These are phyloP conservation scores for Aphaenogaster rudis DNA, from an alignment of 1,140 invertebrate genomes.

Conservation along the genomic window DNA sequence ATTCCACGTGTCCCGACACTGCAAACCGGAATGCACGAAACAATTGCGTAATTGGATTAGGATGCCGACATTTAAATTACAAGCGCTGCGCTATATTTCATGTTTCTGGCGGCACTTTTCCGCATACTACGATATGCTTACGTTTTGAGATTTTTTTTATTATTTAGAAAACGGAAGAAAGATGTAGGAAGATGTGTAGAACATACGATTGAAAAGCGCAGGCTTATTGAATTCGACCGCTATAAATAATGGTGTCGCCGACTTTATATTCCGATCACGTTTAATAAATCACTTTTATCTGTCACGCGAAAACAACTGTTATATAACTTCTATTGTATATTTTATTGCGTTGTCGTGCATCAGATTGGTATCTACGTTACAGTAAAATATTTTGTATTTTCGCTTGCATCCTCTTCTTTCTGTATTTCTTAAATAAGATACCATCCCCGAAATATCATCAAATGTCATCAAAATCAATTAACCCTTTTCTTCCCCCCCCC, in stretches of 20 bases:
- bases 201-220: slow-evolving; percentile 18
- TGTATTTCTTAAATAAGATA: slow-evolving; percentile 16
- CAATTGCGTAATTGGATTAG: slow-evolving; percentile 42
- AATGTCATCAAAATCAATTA: background rate
- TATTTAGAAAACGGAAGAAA: background rate
- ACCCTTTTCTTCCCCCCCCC: no score
- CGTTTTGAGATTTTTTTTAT: background rate
- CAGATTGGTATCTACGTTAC: slow-evolving; percentile 17
- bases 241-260: slow-evolving; percentile 39
- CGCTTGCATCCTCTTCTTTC: background rate
- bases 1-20: slow-evolving; percentile 1
- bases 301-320: slow-evolving; percentile 35
- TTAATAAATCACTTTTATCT: slow-evolving; percentile 45
- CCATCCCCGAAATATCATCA: background rate
- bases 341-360: slow-evolving; percentile 47
- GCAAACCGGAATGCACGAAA: background rate
- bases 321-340: slow-evolving; percentile 53
- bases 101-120: background rate
- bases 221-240: slow-evolving; percentile 20
- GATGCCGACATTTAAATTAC: slow-evolving; percentile 25
- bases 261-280: slow-evolving; percentile 49
- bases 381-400: slow-evolving; percentile 26
- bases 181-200: background rate
- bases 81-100: background rate
- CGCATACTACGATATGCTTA: background rate